Base-by-base conservation (phyloP, 2,113 vertebrate species). In the Myxocyprinus asiaticus region DNA sequence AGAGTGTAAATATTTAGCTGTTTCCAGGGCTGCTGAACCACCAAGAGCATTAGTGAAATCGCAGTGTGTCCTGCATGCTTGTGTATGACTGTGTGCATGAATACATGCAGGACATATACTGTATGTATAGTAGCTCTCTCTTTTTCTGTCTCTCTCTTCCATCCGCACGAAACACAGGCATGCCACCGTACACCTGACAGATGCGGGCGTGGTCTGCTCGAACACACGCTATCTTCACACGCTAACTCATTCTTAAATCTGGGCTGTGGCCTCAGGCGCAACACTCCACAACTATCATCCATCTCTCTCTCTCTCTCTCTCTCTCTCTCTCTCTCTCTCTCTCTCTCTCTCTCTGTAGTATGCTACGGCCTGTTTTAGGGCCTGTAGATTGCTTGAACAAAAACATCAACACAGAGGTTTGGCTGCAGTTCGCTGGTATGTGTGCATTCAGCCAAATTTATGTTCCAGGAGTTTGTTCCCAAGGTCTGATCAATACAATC, bases 241-340 rank as follows among this genome's bases (percentile, higher is more conserved):
- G 92, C 93, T 88, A 94, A 87, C 91, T 93, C 92, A 92, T 93
- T 93, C 92, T 92, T 92, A 92, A 93, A 94, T 91, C 84, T 85
- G 83, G 82, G 88, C 66, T 33, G 22, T 86, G 73, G 91, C 93
- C 88, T 86, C 75, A 51, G 87, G 90, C 87, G 53, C 65, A 83
- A 33, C 22, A 33, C 22, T 1, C 81, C 89, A 88, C 85, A 76
- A 86, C 86, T 84, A 88, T 85, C 87, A 33, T 79, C 2, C 85
- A 84, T 88, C 82, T 86, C 84, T 87, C 82, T 78, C 86, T 85
- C 75, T 85, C 86, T 79, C 81, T 85, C 85, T 77, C 86, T 87
- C 84, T 81, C 80, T 77, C 69, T 85, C 58, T 47, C 42, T 56
- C 9, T 55, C 33, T 67, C 75, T 53, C 43, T 77, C 10, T 43